Evolutionary conservation across 2,797 vertebrate species (phyloP).

Genomic region (Micropoecilia bifurca): DNA sequence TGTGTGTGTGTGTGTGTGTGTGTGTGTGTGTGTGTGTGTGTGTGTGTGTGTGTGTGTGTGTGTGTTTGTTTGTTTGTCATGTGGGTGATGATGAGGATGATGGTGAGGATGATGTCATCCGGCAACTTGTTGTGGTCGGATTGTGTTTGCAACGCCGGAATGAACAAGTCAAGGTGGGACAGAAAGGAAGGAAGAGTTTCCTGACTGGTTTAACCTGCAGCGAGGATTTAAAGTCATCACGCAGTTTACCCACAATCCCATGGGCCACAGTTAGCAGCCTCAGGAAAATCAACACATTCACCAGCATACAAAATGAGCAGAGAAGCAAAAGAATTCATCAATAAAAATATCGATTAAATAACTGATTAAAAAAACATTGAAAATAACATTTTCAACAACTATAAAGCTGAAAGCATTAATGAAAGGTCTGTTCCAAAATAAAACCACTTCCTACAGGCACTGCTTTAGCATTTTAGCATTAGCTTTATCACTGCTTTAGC

Average conservation of each 20-base stretch:
- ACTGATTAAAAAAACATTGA: neutral
- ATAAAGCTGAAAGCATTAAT: too few relatives aligned
- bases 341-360: neutral
- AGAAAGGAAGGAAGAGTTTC: conserved; percentile 13
- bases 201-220: neutral
- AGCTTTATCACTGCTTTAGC: too few relatives aligned
- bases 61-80: conserved; percentile 19
- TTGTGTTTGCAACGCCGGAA: conserved; percentile 48
- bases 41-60: neutral
- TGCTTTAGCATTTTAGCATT: too few relatives aligned
- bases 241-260: neutral
- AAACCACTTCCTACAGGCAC: too few relatives aligned
- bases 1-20: too few relatives aligned
- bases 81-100: conserved; percentile 31
- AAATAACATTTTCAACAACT: too few relatives aligned
- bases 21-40: too few relatives aligned
- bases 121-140: conserved; percentile 43
- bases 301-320: neutral
- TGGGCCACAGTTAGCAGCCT: neutral
- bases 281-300: neutral
- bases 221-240: neutral
- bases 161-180: conserved; percentile 18
- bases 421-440: too few relatives aligned
- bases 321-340: neutral
- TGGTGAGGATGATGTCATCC: conserved; percentile 37